Percentiles rank a stretch among this genome's conserved stretches.
Evolutionary conservation across 2,113 vertebrate species (phyloP).

Genomic region (Saimiri boliviensis): DNA sequence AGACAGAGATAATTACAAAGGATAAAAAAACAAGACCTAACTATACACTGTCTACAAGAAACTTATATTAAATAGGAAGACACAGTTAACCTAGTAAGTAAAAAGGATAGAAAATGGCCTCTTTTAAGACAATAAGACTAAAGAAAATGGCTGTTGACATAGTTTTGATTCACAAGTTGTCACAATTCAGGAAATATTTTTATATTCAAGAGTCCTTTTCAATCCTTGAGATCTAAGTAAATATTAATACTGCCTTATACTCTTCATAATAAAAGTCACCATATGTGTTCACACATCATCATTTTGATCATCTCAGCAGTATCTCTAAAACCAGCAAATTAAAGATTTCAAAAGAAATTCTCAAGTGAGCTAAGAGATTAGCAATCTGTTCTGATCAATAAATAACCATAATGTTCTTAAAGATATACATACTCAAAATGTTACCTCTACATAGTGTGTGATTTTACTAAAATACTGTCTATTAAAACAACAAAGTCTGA

Average conservation of each 20-base stretch:
- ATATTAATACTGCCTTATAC: not conserved
- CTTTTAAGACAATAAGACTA: not conserved
- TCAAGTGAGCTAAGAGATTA: constrained; percentile 27
- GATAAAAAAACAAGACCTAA: constrained; percentile 16
- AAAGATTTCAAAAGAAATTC: constrained; percentile 17
- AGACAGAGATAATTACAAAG: not conserved
- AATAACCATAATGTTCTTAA: constrained; percentile 2
- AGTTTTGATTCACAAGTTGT: constrained; percentile 1
- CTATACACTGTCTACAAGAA: not conserved
- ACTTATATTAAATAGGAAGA: not conserved
- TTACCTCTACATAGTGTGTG: not conserved
- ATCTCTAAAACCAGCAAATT: not conserved
- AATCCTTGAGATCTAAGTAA: constrained; percentile 3
- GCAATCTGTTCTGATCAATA: not conserved
- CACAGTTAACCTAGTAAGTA: not conserved
- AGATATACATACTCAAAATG: not conserved
- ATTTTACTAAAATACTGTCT: constrained; percentile 9
- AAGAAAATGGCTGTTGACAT: not conserved
- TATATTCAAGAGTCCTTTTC: constrained; percentile 9
- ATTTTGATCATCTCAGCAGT: not conserved
- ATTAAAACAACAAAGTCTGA: not conserved
- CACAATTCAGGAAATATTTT: constrained; percentile 25
- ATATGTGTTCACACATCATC: not conserved
- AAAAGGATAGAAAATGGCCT: not conserved
- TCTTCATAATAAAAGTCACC: not conserved